These are phyloP conservation scores for Phytoseiulus persimilis DNA, from an alignment of 2,888 invertebrate species.

Conservation along the genomic window DNA sequence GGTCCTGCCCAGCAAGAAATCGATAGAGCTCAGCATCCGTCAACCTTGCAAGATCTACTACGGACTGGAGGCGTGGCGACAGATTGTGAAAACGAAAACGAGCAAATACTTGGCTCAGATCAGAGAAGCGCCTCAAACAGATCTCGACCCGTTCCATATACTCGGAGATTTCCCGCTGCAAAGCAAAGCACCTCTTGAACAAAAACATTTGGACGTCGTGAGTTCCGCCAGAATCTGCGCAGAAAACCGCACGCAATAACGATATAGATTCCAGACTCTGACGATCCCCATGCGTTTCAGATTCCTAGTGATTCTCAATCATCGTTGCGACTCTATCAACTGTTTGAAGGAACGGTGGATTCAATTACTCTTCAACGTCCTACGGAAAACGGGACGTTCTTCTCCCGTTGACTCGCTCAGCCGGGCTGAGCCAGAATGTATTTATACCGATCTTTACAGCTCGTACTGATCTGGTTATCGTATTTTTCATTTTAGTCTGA, in stretches of 20 bases:
- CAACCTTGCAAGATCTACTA: slow-evolving; percentile 11
- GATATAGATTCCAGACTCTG: not conserved
- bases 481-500: too few relatives aligned
- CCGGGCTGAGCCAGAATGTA: too few relatives aligned
- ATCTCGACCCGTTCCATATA: not conserved
- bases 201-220: not conserved
- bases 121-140: not conserved
- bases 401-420: not conserved
- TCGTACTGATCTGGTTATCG: too few relatives aligned
- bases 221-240: not conserved
- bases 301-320: slow-evolving; percentile 10
- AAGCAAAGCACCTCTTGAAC: not conserved
- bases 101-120: not conserved
- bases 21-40: not conserved
- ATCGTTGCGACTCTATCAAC: slow-evolving; percentile 9
- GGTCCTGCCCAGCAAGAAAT: not conserved
- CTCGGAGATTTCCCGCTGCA: not conserved
- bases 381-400: slow-evolving; percentile 14
- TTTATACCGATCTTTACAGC: too few relatives aligned
- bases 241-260: too few relatives aligned
- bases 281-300: not conserved
- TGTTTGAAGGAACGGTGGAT: not conserved
- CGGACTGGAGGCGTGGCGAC: slow-evolving; percentile 10
- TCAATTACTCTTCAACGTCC: not conserved
- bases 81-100: not conserved